These are phyloP conservation scores for Rutilus rutilus DNA, from an alignment of 2,113 vertebrate genomes.

Conservation along the genomic window DNA sequence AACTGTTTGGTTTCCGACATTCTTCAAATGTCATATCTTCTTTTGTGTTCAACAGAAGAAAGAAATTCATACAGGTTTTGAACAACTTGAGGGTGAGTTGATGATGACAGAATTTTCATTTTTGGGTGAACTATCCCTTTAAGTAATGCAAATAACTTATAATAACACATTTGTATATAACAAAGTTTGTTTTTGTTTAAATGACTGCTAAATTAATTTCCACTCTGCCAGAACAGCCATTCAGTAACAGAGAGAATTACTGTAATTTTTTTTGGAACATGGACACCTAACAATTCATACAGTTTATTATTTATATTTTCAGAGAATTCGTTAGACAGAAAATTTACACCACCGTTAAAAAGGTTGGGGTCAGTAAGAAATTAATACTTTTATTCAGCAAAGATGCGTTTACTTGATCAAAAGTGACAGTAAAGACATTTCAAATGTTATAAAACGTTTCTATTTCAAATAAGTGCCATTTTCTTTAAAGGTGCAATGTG, in stretches of 20 bases:
- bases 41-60: no score
- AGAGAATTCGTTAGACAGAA: background rate
- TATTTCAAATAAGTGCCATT: no score
- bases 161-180: background rate
- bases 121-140: background rate
- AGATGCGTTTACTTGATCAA: background rate
- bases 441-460: no score
- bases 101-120: no score
- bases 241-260: slow-evolving; percentile 6
- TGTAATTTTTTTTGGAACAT: slow-evolving; percentile 8
- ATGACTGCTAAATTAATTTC: background rate
- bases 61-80: no score
- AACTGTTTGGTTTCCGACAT: no score
- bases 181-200: slow-evolving; percentile 3
- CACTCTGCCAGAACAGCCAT: background rate
- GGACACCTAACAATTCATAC: background rate
- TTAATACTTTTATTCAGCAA: background rate
- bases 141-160: slow-evolving; percentile 7
- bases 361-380: background rate
- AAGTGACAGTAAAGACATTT: background rate
- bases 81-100: no score
- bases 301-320: slow-evolving; percentile 4
- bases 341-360: background rate
- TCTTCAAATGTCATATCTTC: no score
- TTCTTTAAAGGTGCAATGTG: no score